A percentile compares a stretch with the other conserved stretches of the same genome.
These are phyloP conservation scores for Pavo muticus DNA, from an alignment of 2,113 vertebrate genomes.

Conservation along the genomic window DNA sequence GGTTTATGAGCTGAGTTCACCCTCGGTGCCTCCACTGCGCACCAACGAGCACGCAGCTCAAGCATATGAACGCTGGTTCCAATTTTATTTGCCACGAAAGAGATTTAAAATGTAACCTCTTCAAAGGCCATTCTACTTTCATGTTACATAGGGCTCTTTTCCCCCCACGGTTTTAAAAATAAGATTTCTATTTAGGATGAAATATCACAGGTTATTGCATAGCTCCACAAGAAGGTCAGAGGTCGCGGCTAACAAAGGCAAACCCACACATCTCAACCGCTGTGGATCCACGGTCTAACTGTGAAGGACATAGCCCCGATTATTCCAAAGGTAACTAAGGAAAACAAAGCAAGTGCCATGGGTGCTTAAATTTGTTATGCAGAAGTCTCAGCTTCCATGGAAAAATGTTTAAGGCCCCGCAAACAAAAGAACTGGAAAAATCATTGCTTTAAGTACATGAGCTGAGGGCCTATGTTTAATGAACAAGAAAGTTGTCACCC, in stretches of 20 bases:
- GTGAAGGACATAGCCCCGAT: neutral
- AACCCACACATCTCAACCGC: neutral
- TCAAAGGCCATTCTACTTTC: neutral
- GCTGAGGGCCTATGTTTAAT: neutral
- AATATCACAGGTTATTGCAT: neutral
- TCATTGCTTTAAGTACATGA: neutral
- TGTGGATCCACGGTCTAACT: neutral
- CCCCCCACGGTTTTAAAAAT: neutral
- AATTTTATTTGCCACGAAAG: neutral
- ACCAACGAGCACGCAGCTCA: neutral
- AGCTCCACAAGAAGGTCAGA: neutral
- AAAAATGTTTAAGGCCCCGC: neutral
- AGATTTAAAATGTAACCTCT: neutral
- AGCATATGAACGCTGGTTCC: accelerated
- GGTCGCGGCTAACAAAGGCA: accelerated
- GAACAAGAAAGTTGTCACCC: neutral
- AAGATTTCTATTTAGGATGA: neutral
- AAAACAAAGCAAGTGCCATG: neutral
- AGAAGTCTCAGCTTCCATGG: neutral
- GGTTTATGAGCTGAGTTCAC: neutral
- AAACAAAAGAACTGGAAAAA: neutral
- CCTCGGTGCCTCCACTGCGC: accelerated
- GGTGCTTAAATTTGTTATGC: neutral
- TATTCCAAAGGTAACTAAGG: neutral
- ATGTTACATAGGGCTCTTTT: neutral